Evolutionary conservation across 2,113 vertebrate species (phyloP), one percentile per base, ranked within the genome.

Genomic region (Saguinus imperator): DNA sequence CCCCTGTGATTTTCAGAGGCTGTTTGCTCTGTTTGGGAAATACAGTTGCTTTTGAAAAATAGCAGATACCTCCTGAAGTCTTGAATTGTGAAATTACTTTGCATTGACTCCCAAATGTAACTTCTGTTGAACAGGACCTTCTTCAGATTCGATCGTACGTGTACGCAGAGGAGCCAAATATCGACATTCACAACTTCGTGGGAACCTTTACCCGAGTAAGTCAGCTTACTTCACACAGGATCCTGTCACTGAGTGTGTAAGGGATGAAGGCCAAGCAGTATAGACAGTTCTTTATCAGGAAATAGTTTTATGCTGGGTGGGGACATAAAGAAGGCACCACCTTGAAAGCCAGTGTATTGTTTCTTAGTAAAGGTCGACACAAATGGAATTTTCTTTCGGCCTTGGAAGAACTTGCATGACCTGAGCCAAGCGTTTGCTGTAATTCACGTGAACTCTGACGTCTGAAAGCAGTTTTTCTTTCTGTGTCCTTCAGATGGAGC

Each of bases 161-260:
- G 20, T 99, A 99, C 0, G 99, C 99, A 0, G 99, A 99, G 48
- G 99, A 99, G 21, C 99, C 99, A 0, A 99, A 99, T 76, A 99
- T 99, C 8, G 99, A 99, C 92, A 99, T 99, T 83, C 99, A 99
- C 97, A 99, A 99, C 98, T 99, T 99, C 0, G 99, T 99, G 93
- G 99, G 99, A 20, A 99, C 99, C 23, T 99, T 99, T 96, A 99
- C 99, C 96, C 98, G 99, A 97, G 99, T 99, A 94, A 99, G 99
- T 98, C 1, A 0, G 25, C 73, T 4, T 4, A 0, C 10, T 37
- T 1, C 1, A 13, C 0, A 0, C 0, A 0, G 64, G 1, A 4
- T 11, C 20, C 1, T 0, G 29, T 3, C 17, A 0, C 0, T 0
- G 40, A 1, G 11, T 0, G 3, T 5, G 3, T 14, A 8, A 0